A percentile compares a stretch with the other conserved stretches of the same genome.
Conservation (phyloP, 2,113 vertebrate genomes). For the Pardalotus punctatus region DNA sequence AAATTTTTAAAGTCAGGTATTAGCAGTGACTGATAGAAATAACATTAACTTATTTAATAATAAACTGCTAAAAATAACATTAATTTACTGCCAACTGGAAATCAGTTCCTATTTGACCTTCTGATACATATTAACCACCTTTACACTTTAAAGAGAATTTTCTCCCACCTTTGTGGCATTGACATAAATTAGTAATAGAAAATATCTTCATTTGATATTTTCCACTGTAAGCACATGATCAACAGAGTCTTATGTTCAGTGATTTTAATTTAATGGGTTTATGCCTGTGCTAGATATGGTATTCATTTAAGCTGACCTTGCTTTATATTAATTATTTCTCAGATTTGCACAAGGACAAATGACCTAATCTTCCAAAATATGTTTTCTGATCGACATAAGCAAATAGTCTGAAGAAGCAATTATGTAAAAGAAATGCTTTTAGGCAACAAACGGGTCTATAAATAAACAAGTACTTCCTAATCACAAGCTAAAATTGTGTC, state of each 20-base stretch:
- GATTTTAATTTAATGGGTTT: slow-evolving; percentile 70
- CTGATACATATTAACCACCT: neutral
- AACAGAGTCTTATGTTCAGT: slow-evolving; percentile 51
- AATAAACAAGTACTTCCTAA: slow-evolving; percentile 66
- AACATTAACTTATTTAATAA: neutral
- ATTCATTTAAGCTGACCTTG: slow-evolving; percentile 74
- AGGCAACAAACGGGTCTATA: slow-evolving; percentile 65
- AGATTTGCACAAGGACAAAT: slow-evolving; percentile 70
- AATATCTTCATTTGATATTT: slow-evolving; percentile 61
- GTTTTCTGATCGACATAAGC: slow-evolving; percentile 66
- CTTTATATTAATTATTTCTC: slow-evolving; percentile 73
- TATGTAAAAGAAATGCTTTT: slow-evolving; percentile 63
- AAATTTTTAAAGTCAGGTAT: neutral
- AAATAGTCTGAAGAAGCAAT: slow-evolving; percentile 68
- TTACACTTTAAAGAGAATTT: slow-evolving; percentile 9
- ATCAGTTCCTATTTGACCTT: neutral
- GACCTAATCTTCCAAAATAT: slow-evolving; percentile 70
- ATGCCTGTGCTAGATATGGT: slow-evolving; percentile 25
- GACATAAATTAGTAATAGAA: slow-evolving; percentile 33
- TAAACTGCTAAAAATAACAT: neutral
- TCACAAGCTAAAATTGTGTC: slow-evolving; percentile 7
- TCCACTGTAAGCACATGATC: slow-evolving; percentile 51
- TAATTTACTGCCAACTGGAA: neutral
- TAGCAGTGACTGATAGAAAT: neutral
- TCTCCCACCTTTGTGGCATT: neutral